Percentiles rank a stretch among this genome's conserved stretches.
These are phyloP conservation scores for Boloria euphrosyne DNA, from an alignment of 2,888 invertebrate genomes.

Conservation along the genomic window DNA sequence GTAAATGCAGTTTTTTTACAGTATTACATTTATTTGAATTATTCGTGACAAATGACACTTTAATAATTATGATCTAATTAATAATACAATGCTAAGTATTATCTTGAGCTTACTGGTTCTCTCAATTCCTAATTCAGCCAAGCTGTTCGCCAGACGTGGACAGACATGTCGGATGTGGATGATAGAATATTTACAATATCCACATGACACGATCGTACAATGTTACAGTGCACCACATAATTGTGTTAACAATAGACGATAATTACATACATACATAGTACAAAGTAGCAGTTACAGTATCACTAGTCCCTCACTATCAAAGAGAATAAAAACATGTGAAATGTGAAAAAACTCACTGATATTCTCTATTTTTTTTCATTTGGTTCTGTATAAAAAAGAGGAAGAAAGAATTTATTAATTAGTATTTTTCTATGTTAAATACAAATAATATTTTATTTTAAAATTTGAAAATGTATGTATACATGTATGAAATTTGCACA, in stretches of 20 bases:
- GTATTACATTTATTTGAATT: slow-evolving; percentile 74
- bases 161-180: slow-evolving; percentile 50
- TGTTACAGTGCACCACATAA: slow-evolving; percentile 29
- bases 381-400: slow-evolving; percentile 30
- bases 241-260: slow-evolving; percentile 31
- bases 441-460: slow-evolving; percentile 15
- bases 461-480: slow-evolving; percentile 7
- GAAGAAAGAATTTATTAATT: slow-evolving; percentile 13
- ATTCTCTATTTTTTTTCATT: slow-evolving; percentile 14
- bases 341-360: slow-evolving; percentile 8
- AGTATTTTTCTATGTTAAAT: slow-evolving; percentile 14
- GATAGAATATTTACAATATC: slow-evolving; percentile 58
- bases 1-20: slow-evolving; percentile 38
- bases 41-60: slow-evolving; percentile 75
- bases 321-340: slow-evolving; percentile 20
- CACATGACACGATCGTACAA: slow-evolving; percentile 40
- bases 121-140: slow-evolving; percentile 79
- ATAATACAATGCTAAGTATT: slow-evolving; percentile 59
- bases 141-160: slow-evolving; percentile 57
- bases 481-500: background rate
- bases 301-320: slow-evolving; percentile 20
- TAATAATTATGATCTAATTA: slow-evolving; percentile 52
- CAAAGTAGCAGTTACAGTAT: slow-evolving; percentile 20
- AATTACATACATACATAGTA: slow-evolving; percentile 29
- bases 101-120: slow-evolving; percentile 76